Conservation (phyloP, 2,888 invertebrate species). For the Coelogynopora nodosa region DNA sequence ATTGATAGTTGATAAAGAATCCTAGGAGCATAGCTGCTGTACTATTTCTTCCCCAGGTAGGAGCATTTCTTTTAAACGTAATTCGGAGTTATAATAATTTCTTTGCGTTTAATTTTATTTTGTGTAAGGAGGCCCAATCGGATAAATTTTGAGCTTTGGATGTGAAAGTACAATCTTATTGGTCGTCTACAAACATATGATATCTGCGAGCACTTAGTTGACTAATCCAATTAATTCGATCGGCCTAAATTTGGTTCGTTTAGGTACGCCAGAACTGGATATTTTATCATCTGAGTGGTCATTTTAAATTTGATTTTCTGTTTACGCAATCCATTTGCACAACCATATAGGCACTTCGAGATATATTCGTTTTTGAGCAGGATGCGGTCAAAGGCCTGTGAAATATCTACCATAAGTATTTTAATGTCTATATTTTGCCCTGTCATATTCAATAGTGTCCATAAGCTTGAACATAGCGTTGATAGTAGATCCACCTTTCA, state of each 20-base stretch:
- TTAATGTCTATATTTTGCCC: too few relatives aligned
- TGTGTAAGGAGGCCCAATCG: constrained; percentile 5
- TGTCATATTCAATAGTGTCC: too few relatives aligned
- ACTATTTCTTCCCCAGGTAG: not conserved
- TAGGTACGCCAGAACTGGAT: not conserved
- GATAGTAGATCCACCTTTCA: too few relatives aligned
- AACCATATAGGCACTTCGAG: not conserved
- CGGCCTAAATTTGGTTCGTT: not conserved
- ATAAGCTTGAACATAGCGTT: too few relatives aligned
- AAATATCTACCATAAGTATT: too few relatives aligned
- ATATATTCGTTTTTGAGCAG: not conserved
- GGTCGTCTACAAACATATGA: not conserved
- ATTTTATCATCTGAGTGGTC: not conserved
- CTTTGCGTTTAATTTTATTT: not conserved
- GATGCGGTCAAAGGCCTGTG: not conserved
- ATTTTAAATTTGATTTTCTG: not conserved
- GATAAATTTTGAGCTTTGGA: not conserved
- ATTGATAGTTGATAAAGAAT: constrained; percentile 4
- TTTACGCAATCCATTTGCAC: not conserved
- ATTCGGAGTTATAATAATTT: not conserved
- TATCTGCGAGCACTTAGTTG: not conserved
- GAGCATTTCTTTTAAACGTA: not conserved
- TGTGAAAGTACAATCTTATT: not conserved
- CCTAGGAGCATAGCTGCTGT: not conserved
- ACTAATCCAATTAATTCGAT: not conserved